A percentile compares a stretch with the other conserved stretches of the same genome.
phyloP scores from a whole-genome alignment of 1,140 invertebrate genomes.

The Chironomus tepperi region DNA sequence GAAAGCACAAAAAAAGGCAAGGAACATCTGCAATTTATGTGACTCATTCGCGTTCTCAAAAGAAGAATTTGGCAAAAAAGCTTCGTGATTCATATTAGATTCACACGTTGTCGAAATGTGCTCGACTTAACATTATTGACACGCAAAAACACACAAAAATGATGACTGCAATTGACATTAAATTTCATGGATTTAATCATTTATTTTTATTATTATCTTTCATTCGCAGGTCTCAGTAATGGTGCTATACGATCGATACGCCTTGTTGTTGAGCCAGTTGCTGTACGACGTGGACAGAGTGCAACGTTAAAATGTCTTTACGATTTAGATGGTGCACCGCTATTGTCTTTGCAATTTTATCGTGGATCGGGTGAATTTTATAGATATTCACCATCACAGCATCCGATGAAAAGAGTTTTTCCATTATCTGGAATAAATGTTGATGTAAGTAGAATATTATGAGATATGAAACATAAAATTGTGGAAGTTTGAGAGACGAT shows the following conservation, averaged over 20 bases:
- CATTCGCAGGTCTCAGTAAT: constrained; percentile 31
- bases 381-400: constrained; percentile 60
- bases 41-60: neutral
- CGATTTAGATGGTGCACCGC: constrained; percentile 58
- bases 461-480: neutral
- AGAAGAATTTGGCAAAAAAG: too few species aligned
- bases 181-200: neutral
- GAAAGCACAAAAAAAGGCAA: neutral
- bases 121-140: too few species aligned
- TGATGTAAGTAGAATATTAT: constrained; percentile 55
- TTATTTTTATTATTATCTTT: neutral
- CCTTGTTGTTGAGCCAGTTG: constrained; percentile 43
- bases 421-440: constrained; percentile 59
- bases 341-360: constrained; percentile 75
- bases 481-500: too few species aligned
- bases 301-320: constrained; percentile 61
- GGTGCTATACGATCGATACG: constrained; percentile 42
- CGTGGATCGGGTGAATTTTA: constrained; percentile 67
- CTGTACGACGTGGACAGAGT: constrained; percentile 54
- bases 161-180: neutral
- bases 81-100: too few species aligned
- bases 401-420: constrained; percentile 59
- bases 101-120: too few species aligned
- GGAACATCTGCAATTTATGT: constrained; percentile 16
- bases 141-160: too few species aligned